Evolutionary conservation across 2,888 invertebrate genomes (phyloP), one percentile per base, ranked within the genome.

Genomic region (Pocota personata): DNA sequence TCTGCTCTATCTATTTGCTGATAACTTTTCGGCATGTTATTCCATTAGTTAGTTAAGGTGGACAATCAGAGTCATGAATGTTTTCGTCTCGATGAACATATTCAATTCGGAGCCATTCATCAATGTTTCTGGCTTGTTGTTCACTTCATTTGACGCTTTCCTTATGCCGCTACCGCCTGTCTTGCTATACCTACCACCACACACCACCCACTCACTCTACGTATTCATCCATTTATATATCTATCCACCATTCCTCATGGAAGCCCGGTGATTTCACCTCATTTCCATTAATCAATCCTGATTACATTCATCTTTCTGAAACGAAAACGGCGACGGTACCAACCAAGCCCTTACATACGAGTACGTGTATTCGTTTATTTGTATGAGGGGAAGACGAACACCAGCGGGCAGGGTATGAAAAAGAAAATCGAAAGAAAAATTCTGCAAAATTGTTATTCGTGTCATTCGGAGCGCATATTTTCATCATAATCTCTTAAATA

Each of bases 281-380:
- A 86, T 76, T 72, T 86, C 80, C 84, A 84, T 84, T 84, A 76
- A 84, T 84, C 80, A 84, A 75, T 52, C 62, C 80, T 84, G 84
- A 84, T 84, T 84, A 84, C 80, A 80, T 75, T 80, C 64, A 76
- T 80, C 58, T 71, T 80, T 32, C 30, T 24, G n/a, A 43, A 37
- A 52, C n/a, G n/a, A 35, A 27, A 14, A 58, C 32, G 58, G 58
- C 48, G 67, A 52, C 32, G 21, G 19, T 4, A 58, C 37, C 16
- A 10, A 43, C 16, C n/a, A 43, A 37, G 35, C 35, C 16, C 8
- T 7, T 16, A n/a, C 10, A 52, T 58, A 37, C 32, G 21, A 60
- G 52, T 52, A 14, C 32, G 21, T 66, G 52, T 52, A 14, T 24
- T 10, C 21, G 14, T 16, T 40, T 32, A 27, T 66, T 5, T 40